A percentile compares a stretch with the other conserved stretches of the same genome.
These are phyloP conservation scores for Rhinophrynus dorsalis DNA, from an alignment of 2,797 vertebrate genomes.

Conservation along the genomic window DNA sequence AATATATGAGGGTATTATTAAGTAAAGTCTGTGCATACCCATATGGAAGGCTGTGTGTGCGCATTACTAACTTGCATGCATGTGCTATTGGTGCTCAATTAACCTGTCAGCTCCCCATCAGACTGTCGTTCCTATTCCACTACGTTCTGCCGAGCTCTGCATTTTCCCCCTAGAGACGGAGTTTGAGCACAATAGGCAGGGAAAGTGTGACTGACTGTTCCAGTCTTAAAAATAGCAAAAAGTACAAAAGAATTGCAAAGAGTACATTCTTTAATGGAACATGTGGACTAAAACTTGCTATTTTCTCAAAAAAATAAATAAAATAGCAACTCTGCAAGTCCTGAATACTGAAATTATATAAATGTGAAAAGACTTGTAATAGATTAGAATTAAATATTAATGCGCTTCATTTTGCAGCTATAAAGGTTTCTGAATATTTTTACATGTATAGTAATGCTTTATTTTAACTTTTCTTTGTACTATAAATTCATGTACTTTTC, in stretches of 20 bases:
- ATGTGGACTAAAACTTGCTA: neutral
- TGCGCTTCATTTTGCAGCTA: too few relatives aligned
- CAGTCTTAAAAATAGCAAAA: conserved; percentile 17
- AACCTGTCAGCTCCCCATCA: conserved; percentile 8
- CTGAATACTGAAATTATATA: neutral
- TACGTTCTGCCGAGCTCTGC: conserved; percentile 1
- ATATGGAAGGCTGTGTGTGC: too few relatives aligned
- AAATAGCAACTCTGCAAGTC: neutral
- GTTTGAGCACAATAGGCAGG: neutral
- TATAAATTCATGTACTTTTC: too few relatives aligned
- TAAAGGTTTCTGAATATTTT: too few relatives aligned
- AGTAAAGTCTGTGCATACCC: too few relatives aligned
- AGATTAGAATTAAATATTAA: too few relatives aligned
- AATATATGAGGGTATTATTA: too few relatives aligned
- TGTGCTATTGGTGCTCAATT: conserved; percentile 2
- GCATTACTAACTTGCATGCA: neutral
- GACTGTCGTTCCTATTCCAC: neutral
- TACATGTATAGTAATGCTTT: too few relatives aligned
- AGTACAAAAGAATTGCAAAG: conserved; percentile 9
- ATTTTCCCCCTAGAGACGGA: neutral
- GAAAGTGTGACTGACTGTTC: conserved; percentile 3
- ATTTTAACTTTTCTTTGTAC: too few relatives aligned
- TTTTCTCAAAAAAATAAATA: neutral
- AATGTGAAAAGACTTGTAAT: too few relatives aligned
- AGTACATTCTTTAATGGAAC: neutral